Percentiles rank a stretch among this genome's conserved stretches.
These are phyloP conservation scores for Andricus quercusramuli DNA, from an alignment of 2,888 invertebrate species.

Conservation along the genomic window DNA sequence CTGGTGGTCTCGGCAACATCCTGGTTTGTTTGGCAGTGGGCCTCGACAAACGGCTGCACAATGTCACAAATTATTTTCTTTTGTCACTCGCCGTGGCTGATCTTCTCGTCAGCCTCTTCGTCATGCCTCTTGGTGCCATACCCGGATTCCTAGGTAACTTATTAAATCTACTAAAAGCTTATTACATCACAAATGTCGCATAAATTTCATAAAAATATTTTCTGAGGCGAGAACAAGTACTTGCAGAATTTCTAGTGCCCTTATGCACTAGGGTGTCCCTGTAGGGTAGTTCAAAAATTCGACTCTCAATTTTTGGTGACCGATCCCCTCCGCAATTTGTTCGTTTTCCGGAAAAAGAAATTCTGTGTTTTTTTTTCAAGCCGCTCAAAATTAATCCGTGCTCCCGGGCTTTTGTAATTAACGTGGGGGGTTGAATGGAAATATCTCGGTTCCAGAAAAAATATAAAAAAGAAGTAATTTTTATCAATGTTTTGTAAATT, in stretches of 20 bases:
- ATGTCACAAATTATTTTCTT: slow-evolving; percentile 97
- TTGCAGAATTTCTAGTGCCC: not conserved
- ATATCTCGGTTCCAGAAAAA: too few species aligned
- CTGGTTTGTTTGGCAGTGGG: slow-evolving; percentile 96
- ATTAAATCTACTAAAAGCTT: not conserved
- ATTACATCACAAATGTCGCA: not conserved
- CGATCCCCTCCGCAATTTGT: too few species aligned
- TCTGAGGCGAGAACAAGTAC: not conserved
- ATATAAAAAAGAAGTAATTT: too few species aligned
- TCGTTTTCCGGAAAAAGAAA: too few species aligned
- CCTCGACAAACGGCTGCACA: slow-evolving; percentile 93
- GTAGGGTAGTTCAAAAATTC: too few species aligned
- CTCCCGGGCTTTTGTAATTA: too few species aligned
- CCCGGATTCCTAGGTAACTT: slow-evolving; percentile 94
- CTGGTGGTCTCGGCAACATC: slow-evolving; percentile 94
- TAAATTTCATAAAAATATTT: not conserved
- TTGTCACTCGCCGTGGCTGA: slow-evolving; percentile 96
- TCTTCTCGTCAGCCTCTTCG: slow-evolving; percentile 93
- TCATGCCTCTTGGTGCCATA: slow-evolving; percentile 97
- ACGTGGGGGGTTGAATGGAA: too few species aligned
- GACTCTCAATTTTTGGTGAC: too few species aligned
- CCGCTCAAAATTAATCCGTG: too few species aligned
- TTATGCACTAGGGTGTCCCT: not conserved
- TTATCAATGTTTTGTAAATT: too few species aligned
- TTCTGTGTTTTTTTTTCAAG: too few species aligned